Conservation (phyloP, 2,797 vertebrate species). For the Fundulus diaphanus region DNA sequence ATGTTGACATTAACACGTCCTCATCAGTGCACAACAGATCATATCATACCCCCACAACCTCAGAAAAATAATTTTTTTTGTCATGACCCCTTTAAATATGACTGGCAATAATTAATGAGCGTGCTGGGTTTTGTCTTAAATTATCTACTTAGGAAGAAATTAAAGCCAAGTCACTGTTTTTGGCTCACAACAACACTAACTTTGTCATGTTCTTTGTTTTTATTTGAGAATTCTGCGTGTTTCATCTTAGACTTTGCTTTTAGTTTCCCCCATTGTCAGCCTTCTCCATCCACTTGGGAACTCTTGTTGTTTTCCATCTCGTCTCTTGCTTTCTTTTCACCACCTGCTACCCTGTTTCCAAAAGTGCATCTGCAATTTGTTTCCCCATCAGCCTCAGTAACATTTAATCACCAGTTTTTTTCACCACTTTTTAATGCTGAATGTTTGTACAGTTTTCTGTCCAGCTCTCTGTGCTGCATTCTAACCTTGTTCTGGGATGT, state of each 20-base stretch:
- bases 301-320: neutral
- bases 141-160: neutral
- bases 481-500: neutral
- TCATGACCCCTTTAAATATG: no score
- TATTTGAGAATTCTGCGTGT: neutral
- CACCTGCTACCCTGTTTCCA: conserved; percentile 8
- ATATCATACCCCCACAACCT: no score
- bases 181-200: neutral
- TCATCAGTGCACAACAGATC: no score
- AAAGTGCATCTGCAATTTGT: neutral
- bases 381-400: neutral
- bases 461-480: neutral
- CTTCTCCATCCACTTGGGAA: neutral
- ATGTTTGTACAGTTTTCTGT: neutral
- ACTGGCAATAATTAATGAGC: neutral
- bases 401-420: neutral
- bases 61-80: no score
- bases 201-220: neutral
- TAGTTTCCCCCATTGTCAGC: neutral
- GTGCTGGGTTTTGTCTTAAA: neutral
- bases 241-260: neutral
- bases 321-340: neutral
- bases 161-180: neutral
- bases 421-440: neutral
- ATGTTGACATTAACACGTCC: no score